Conservation (phyloP, 1,140 invertebrate genomes). For the Drosophila repleta region DNA sequence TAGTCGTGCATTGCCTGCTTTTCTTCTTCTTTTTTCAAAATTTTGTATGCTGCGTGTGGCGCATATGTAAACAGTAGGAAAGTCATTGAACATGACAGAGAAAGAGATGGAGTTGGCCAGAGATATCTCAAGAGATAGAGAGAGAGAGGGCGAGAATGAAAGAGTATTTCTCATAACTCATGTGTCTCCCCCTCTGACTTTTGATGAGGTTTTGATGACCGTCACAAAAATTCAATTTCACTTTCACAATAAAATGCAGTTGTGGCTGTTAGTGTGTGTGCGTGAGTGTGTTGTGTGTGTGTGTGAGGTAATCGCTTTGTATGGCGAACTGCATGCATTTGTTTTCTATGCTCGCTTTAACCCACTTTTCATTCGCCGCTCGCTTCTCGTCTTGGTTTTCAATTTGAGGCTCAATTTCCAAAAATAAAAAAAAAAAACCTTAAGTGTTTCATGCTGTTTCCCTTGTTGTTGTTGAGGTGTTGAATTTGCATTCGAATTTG, state of each 20-base stretch:
- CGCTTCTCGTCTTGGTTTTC: constrained; percentile 74
- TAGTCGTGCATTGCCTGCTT: too few species aligned
- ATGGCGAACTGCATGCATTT: constrained; percentile 26
- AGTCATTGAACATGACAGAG: not conserved
- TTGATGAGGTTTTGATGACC: constrained; percentile 43
- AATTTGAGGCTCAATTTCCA: constrained; percentile 75
- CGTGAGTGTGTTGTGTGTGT: constrained; percentile 5
- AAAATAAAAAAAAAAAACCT: constrained; percentile 33
- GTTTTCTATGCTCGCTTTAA: constrained; percentile 76
- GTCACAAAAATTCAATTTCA: constrained; percentile 58
- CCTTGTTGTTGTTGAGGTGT: constrained; percentile 54
- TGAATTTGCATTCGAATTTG: constrained; percentile 81
- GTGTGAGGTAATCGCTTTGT: constrained; percentile 43
- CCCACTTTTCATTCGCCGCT: constrained; percentile 65
- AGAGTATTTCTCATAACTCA: constrained; percentile 1
- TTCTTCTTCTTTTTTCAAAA: not conserved
- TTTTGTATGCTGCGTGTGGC: not conserved
- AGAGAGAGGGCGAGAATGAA: not conserved
- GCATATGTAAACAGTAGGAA: constrained; percentile 22
- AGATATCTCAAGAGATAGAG: not conserved
- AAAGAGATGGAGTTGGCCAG: not conserved
- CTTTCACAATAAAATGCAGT: constrained; percentile 66
- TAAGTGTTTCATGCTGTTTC: constrained; percentile 55
- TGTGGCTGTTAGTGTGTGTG: not conserved
- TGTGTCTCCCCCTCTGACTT: constrained; percentile 5